Evolutionary conservation across 2,113 vertebrate species (phyloP).

Genomic region (Apaloderma vittatum): DNA sequence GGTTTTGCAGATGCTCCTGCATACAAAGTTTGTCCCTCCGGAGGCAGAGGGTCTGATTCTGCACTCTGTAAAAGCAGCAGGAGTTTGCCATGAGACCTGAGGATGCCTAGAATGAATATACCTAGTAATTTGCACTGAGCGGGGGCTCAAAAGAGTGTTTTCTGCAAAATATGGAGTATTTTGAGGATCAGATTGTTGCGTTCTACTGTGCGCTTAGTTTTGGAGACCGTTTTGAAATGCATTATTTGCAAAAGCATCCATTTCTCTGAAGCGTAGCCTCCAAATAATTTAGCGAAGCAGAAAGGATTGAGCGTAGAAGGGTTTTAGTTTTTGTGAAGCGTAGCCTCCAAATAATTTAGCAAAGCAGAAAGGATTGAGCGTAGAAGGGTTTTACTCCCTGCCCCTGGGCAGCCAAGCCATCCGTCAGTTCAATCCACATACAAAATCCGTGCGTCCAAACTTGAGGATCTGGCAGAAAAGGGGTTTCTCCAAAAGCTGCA

Average conservation of each 20-base stretch:
- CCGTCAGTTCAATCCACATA: background rate
- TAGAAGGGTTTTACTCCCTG: background rate
- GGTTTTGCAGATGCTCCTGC: fast-evolving
- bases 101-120: background rate
- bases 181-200: background rate
- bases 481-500: background rate
- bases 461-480: background rate
- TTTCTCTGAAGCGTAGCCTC: background rate
- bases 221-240: background rate
- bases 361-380: background rate
- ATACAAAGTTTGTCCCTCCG: background rate
- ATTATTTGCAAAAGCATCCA: background rate
- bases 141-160: background rate
- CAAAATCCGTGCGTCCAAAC: background rate
- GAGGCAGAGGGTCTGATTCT: background rate
- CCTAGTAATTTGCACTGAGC: background rate
- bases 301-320: background rate
- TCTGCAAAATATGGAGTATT: background rate
- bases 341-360: background rate
- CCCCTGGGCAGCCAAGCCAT: background rate
- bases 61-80: background rate
- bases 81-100: background rate
- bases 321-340: fast-evolving
- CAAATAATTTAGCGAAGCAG: background rate
- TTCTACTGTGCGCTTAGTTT: background rate